Conservation (phyloP, 2,797 vertebrate species). For the Lagothrix lagotricha region DNA sequence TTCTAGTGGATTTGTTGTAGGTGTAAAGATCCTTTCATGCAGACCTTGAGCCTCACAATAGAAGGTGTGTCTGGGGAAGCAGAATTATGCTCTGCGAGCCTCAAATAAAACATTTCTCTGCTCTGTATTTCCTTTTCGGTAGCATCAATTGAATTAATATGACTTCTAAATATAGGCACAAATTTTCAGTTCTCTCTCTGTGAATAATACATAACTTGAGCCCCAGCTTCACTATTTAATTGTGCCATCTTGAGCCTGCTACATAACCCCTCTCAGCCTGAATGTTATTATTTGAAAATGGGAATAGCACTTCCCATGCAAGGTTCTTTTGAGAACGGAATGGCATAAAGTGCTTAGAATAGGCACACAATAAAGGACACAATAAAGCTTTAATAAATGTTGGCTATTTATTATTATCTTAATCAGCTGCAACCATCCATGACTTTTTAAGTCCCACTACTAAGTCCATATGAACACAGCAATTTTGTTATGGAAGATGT, state of each 20-base stretch:
- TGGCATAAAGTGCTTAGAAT: background rate
- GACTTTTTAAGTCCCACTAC: background rate
- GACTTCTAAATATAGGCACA: background rate
- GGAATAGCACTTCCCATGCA: background rate
- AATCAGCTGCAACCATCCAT: background rate
- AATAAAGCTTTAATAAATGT: background rate
- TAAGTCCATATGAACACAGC: background rate
- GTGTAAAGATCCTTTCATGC: background rate
- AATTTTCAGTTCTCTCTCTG: background rate
- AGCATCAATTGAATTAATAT: background rate
- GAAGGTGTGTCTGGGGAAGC: background rate
- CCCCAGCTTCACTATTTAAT: background rate
- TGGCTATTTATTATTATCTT: background rate
- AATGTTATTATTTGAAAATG: conserved; percentile 6
- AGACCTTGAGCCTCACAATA: background rate
- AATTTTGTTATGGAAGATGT: background rate
- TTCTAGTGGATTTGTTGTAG: background rate
- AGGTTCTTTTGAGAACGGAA: background rate
- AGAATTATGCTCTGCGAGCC: background rate
- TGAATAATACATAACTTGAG: background rate
- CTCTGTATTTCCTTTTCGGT: background rate
- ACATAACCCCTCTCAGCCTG: background rate
- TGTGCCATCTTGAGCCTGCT: background rate
- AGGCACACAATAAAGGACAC: background rate
- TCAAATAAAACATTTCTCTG: background rate